Percentiles rank a stretch among this genome's conserved stretches.
Evolutionary conservation across 2,113 vertebrate species (phyloP).

Genomic region (Bungarus multicinctus): DNA sequence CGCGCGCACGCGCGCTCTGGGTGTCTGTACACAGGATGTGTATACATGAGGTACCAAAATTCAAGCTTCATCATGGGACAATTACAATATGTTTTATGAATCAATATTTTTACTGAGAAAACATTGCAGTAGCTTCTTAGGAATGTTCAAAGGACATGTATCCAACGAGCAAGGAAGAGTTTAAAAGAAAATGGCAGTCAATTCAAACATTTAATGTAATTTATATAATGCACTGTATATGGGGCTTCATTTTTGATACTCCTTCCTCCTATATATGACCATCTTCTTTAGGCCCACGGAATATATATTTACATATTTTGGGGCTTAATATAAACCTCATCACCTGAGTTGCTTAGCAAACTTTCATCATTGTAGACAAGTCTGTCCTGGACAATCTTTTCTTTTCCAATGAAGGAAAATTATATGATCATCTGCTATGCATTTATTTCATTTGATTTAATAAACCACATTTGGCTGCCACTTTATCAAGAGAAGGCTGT

Average conservation of each 20-base stretch:
- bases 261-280: conserved; percentile 19
- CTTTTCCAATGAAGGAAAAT: conserved; percentile 23
- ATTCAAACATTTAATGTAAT: too few species aligned
- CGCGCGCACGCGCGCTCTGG: too few species aligned
- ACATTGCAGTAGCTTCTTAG: too few species aligned
- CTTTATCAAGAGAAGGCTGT: not conserved
- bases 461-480: not conserved
- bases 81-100: not conserved
- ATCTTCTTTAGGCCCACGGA: conserved; percentile 30
- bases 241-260: too few species aligned
- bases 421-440: conserved; percentile 7
- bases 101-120: too few species aligned
- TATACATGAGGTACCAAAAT: not conserved
- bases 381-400: not conserved
- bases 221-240: too few species aligned
- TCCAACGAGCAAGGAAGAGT: too few species aligned
- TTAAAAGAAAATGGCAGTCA: too few species aligned
- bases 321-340: conserved; percentile 38
- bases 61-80: not conserved
- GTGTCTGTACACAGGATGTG: too few species aligned
- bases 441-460: not conserved
- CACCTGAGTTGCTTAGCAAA: too few species aligned
- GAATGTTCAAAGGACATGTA: too few species aligned
- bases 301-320: not conserved
- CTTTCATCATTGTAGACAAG: not conserved